A percentile compares a stretch with the other conserved stretches of the same genome.
These are phyloP conservation scores for Lasioglossum marginatum DNA, from an alignment of 2,888 invertebrate species.

Conservation along the genomic window DNA sequence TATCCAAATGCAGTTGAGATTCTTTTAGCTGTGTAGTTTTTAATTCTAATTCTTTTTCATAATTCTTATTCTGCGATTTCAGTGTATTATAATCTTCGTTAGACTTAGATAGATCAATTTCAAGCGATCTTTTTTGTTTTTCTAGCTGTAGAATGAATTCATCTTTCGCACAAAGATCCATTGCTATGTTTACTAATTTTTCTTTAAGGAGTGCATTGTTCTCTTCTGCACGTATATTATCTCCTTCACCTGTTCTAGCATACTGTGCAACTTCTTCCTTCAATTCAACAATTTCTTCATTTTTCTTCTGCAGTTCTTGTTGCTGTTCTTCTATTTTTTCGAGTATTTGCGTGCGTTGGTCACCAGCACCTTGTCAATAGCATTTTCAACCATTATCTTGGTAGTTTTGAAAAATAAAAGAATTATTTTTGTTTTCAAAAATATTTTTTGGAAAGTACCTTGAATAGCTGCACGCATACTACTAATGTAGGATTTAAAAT, in stretches of 20 bases:
- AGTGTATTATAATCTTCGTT: slow-evolving; percentile 36
- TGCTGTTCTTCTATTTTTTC: slow-evolving; percentile 69
- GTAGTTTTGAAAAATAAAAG: neutral
- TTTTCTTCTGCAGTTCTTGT: slow-evolving; percentile 62
- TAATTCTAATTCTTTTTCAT: slow-evolving; percentile 21
- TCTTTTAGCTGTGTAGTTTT: slow-evolving; percentile 13
- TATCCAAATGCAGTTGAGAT: slow-evolving; percentile 30
- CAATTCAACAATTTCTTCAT: slow-evolving; percentile 66
- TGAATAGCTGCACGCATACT: slow-evolving; percentile 65
- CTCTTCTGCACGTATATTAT: slow-evolving; percentile 41
- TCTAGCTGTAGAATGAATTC: slow-evolving; percentile 32
- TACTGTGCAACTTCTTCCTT: slow-evolving; percentile 58
- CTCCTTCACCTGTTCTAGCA: slow-evolving; percentile 54
- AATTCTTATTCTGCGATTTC: slow-evolving; percentile 48
- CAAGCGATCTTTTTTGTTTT: slow-evolving; percentile 12
- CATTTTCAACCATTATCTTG: neutral
- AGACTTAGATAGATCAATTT: slow-evolving; percentile 24
- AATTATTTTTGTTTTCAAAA: no score
- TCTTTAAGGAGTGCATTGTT: slow-evolving; percentile 34
- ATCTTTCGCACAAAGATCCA: slow-evolving; percentile 44
- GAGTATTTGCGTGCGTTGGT: slow-evolving; percentile 61
- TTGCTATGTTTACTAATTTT: slow-evolving; percentile 24
- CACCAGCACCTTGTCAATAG: slow-evolving; percentile 67
- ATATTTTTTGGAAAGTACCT: slow-evolving; percentile 60
- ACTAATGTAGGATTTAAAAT: slow-evolving; percentile 67